Percentiles rank a stretch among this genome's conserved stretches.
These are phyloP conservation scores for Melinopterus prodromus DNA, from an alignment of 2,888 invertebrate genomes.

Conservation along the genomic window DNA sequence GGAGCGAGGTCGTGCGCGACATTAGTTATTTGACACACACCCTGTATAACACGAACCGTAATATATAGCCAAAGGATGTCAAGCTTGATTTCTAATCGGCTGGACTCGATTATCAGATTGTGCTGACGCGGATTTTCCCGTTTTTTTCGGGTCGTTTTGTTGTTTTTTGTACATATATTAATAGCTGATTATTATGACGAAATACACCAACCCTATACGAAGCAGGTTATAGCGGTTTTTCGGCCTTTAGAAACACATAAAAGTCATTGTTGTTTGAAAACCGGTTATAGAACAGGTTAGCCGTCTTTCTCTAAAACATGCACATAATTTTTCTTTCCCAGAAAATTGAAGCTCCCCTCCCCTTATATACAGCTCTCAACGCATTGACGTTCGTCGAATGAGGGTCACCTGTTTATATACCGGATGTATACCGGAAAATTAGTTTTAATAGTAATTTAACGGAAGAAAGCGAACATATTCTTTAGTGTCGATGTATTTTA, in stretches of 20 bases:
- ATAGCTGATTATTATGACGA: background rate
- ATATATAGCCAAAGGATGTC: background rate
- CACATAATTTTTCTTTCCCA: slow-evolving; percentile 20
- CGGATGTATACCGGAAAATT: background rate
- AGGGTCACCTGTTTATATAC: background rate
- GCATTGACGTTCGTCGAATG: background rate
- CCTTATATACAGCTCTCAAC: background rate
- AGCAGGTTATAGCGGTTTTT: slow-evolving; percentile 4
- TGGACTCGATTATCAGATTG: background rate
- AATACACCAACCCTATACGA: background rate
- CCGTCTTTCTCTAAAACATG: slow-evolving; percentile 18
- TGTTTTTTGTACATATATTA: background rate
- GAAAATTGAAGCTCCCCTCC: background rate
- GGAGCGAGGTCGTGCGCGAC: background rate
- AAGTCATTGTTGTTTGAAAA: slow-evolving; percentile 21
- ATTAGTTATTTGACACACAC: background rate
- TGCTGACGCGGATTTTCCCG: background rate
- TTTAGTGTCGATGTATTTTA: no score
- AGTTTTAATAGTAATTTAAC: background rate
- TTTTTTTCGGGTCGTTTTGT: background rate
- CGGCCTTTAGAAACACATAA: background rate
- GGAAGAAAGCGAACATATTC: background rate
- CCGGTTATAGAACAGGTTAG: slow-evolving; percentile 23
- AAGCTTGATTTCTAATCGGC: background rate
- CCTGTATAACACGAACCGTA: background rate